phyloP scores from a whole-genome alignment of 2,113 vertebrate genomes.

The Xiphophorus hellerii region DNA sequence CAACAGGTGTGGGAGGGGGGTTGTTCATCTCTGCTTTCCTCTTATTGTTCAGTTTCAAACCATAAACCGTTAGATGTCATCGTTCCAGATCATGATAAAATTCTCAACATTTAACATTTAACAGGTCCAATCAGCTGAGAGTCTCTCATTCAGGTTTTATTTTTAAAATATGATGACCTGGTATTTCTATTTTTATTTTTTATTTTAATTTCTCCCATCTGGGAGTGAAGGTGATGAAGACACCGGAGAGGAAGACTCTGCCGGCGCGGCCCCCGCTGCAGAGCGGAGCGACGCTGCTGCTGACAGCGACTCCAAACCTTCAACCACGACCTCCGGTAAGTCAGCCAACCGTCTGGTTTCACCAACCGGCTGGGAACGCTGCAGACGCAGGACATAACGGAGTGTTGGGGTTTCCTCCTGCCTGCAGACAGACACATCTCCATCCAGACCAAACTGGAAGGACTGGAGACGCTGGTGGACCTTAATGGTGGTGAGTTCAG shows the following conservation, averaged over 20 bases:
- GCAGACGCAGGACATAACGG: neutral
- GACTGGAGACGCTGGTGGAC: constrained; percentile 87
- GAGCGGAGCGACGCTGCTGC: constrained; percentile 12
- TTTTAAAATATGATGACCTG: too few relatives aligned
- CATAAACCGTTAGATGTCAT: neutral
- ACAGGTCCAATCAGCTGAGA: too few relatives aligned
- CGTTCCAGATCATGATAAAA: too few relatives aligned
- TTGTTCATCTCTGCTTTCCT: too few relatives aligned
- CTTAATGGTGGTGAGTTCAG: constrained; percentile 79
- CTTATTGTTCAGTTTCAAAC: neutral
- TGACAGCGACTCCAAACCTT: constrained; percentile 57
- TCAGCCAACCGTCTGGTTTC: too few relatives aligned
- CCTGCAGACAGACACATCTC: constrained; percentile 90
- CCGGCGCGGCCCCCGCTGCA: neutral
- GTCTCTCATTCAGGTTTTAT: too few relatives aligned
- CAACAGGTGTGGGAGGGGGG: too few relatives aligned
- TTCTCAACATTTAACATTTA: too few relatives aligned
- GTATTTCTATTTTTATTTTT: too few relatives aligned
- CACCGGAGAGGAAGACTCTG: neutral
- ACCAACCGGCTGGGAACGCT: neutral
- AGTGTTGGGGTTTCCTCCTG: neutral
- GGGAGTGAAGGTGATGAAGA: constrained; percentile 11
- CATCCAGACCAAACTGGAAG: constrained; percentile 89
- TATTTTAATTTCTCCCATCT: neutral
- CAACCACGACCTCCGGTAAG: constrained; percentile 46